Evolutionary conservation across 1,140 invertebrate genomes (phyloP).

Genomic region (Penaeus japonicus): DNA sequence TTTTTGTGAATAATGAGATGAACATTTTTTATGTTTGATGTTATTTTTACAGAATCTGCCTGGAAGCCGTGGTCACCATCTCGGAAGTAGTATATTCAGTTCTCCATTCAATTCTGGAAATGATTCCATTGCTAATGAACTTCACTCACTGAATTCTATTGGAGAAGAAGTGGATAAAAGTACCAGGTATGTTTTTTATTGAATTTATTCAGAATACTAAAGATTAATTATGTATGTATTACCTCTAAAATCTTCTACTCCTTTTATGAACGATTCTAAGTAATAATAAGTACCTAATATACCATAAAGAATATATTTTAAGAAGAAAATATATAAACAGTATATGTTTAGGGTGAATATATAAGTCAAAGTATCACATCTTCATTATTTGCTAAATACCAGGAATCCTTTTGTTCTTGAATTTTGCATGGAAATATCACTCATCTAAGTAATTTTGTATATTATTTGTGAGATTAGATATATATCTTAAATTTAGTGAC

Average conservation of each 20-base stretch:
- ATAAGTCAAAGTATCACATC: too few relatives aligned
- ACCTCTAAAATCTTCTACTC: background rate
- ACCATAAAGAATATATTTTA: too few relatives aligned
- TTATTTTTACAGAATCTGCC: conserved; percentile 26
- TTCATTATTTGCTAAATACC: too few relatives aligned
- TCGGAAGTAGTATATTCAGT: conserved; percentile 30
- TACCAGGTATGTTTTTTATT: conserved; percentile 6
- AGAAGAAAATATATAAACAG: too few relatives aligned
- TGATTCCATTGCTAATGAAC: conserved; percentile 46
- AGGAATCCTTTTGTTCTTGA: too few relatives aligned
- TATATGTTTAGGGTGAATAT: too few relatives aligned
- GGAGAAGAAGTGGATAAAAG: conserved; percentile 28
- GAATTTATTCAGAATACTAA: background rate
- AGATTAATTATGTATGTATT: background rate
- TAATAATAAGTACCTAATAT: too few relatives aligned
- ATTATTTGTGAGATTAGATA: too few relatives aligned
- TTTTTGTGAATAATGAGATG: too few relatives aligned
- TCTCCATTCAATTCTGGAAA: conserved; percentile 46
- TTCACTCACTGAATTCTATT: conserved; percentile 27
- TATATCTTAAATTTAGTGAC: too few relatives aligned
- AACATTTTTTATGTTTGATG: background rate
- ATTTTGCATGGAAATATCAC: too few relatives aligned
- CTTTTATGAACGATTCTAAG: background rate
- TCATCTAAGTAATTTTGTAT: too few relatives aligned
- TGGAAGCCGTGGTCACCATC: conserved; percentile 39